Conservation (phyloP, 2,113 vertebrate species). For the Oryzias woworae region DNA sequence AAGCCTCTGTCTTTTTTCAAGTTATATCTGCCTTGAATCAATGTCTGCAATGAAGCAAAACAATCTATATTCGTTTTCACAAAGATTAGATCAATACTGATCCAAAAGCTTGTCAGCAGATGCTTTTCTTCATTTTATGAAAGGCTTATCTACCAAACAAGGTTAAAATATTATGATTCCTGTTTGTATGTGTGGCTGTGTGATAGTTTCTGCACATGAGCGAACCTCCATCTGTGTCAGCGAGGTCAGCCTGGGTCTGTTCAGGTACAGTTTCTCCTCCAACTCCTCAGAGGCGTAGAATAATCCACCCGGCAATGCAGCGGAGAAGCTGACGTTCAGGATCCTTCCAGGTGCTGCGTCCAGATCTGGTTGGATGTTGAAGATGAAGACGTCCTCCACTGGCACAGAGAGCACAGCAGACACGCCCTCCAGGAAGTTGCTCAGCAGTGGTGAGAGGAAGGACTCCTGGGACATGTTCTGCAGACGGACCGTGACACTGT, state of each 20-base stretch:
- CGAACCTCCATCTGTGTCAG: constrained; percentile 89
- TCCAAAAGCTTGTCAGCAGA: too few relatives aligned
- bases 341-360: constrained; percentile 86
- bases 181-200: background rate
- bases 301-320: constrained; percentile 83
- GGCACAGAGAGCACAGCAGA: constrained; percentile 89
- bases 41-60: constrained; percentile 7
- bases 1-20: background rate
- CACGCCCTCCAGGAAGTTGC: constrained; percentile 92
- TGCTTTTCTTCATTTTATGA: background rate
- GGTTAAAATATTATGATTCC: background rate
- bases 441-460: constrained; percentile 91
- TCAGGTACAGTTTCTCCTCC: constrained; percentile 97
- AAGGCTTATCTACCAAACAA: background rate
- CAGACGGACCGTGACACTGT: constrained; percentile 94
- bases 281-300: constrained; percentile 95
- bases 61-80: background rate
- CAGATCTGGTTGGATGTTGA: constrained; percentile 95
- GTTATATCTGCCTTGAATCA: background rate
- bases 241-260: constrained; percentile 86
- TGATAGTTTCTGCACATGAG: constrained; percentile 1
- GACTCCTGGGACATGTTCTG: constrained; percentile 99
- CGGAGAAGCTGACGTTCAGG: constrained; percentile 95
- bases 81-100: background rate
- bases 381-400: constrained; percentile 94